Evolutionary conservation across 1,140 invertebrate genomes (phyloP).

Genomic region (Stegodyphus mimosarum): DNA sequence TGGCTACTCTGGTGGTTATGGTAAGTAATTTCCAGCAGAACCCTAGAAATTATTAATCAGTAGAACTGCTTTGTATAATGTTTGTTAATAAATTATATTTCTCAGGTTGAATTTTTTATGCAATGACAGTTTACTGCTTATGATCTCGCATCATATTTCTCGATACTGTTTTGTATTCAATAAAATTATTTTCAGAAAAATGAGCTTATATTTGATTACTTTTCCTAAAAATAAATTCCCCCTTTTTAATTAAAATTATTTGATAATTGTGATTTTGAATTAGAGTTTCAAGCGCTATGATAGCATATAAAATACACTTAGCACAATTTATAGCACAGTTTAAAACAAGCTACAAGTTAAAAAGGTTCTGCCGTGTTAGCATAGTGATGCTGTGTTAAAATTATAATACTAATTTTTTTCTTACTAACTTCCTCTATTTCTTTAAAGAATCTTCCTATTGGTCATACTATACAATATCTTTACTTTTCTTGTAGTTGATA

Average conservation of each 20-base stretch:
- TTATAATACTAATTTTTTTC: neutral
- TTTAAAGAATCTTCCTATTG: neutral
- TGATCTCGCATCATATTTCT: no score
- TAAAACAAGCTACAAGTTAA: neutral
- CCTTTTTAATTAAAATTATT: no score
- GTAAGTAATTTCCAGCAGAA: conserved; percentile 44
- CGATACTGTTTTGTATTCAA: no score
- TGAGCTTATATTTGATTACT: no score
- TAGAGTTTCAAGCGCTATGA: no score
- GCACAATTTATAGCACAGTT: neutral
- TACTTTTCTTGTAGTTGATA: neutral
- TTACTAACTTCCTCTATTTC: neutral
- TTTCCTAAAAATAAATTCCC: no score
- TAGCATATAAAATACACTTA: no score
- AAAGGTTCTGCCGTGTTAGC: conserved; percentile 13
- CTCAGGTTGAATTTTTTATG: no score
- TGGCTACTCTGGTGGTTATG: conserved; percentile 69
- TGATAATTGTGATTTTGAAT: no score
- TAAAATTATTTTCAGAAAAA: no score
- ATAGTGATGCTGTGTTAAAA: neutral
- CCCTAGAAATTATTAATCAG: neutral
- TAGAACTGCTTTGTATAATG: neutral
- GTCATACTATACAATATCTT: neutral
- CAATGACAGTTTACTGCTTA: no score
- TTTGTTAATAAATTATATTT: no score